These are phyloP conservation scores for Anolis carolinensis DNA, from an alignment of 2,113 vertebrate species.

Conservation along the genomic window DNA sequence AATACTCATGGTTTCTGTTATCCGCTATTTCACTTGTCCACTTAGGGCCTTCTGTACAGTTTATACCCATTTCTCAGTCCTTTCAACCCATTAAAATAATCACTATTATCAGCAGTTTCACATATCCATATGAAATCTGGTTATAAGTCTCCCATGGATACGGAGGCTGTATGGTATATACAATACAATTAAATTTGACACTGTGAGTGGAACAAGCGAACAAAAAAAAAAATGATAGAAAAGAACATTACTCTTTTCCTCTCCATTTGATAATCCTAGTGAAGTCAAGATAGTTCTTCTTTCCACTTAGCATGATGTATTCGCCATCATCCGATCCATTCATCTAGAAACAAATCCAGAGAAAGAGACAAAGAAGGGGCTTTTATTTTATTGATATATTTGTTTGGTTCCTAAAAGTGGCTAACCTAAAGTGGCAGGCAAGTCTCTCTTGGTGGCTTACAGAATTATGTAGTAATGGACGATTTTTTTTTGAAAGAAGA, in stretches of 20 bases:
- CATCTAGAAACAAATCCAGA: conserved; percentile 75
- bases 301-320: conserved; percentile 89
- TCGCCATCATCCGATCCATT: conserved; percentile 90
- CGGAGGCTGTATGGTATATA: background rate
- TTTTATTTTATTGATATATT: background rate
- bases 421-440: background rate
- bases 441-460: background rate
- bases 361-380: background rate
- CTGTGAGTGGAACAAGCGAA: background rate
- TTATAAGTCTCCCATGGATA: too few species aligned
- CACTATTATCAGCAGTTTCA: too few species aligned
- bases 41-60: too few species aligned
- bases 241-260: conserved; percentile 80
- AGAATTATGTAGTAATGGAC: background rate
- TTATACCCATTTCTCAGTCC: too few species aligned
- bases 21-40: too few species aligned
- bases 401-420: background rate
- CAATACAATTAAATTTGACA: background rate
- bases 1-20: too few species aligned
- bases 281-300: conserved; percentile 87
- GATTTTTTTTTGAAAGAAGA: background rate
- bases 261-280: conserved; percentile 89
- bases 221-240: background rate
- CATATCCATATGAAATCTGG: too few species aligned
- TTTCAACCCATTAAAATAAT: too few species aligned